Conservation (phyloP, 2,888 invertebrate genomes). For the Dromius quadrimaculatus region DNA sequence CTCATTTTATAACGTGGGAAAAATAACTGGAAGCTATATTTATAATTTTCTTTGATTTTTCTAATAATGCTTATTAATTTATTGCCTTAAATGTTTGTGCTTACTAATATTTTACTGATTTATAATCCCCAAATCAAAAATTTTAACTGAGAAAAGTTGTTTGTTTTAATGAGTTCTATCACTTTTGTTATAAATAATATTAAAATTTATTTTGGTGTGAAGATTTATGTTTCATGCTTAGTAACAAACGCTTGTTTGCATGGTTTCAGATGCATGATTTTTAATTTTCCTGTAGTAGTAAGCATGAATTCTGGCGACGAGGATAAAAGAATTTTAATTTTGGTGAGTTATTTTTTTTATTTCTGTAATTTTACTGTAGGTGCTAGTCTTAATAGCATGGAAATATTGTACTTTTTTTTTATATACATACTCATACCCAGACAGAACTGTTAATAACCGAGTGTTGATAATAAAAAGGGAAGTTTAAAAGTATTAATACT, state of each 20-base stretch:
- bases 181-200: too few species aligned
- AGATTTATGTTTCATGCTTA: too few species aligned
- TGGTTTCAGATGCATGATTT: constrained; percentile 41
- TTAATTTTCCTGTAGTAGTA: neutral
- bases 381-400: constrained; percentile 5
- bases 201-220: too few species aligned
- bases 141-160: too few species aligned
- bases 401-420: neutral
- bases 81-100: too few species aligned
- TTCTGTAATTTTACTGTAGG: neutral
- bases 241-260: neutral
- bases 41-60: too few species aligned
- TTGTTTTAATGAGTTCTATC: too few species aligned
- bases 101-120: too few species aligned
- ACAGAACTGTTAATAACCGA: neutral
- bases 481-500: constrained; percentile 43
- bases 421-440: neutral
- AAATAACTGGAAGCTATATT: too few species aligned
- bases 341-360: constrained; percentile 22
- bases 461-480: constrained; percentile 43
- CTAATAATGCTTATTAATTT: too few species aligned
- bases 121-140: too few species aligned
- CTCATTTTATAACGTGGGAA: too few species aligned
- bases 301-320: constrained; percentile 18
- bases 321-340: constrained; percentile 14